A percentile compares a stretch with the other conserved stretches of the same genome.
phyloP scores from a whole-genome alignment of 92 coral and sea anemone genomes.

The Actinernus sp. region DNA sequence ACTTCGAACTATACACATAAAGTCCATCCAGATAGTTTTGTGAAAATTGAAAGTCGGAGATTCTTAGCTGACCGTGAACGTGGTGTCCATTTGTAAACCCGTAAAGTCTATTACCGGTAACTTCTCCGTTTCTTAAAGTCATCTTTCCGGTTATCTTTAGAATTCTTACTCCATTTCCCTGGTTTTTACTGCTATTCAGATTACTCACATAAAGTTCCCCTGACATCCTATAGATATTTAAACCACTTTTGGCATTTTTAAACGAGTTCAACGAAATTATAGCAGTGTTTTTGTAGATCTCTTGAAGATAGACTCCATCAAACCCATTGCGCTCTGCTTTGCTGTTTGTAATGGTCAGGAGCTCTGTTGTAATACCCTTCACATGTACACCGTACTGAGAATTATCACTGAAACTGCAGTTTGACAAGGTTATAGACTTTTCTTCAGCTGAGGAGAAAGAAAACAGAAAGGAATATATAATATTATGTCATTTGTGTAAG shows the following conservation, averaged over 20 bases:
- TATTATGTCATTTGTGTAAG: too few relatives aligned
- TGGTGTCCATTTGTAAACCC: too few relatives aligned
- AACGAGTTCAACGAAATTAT: not conserved
- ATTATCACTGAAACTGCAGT: constrained; percentile 34
- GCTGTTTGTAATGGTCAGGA: constrained; percentile 12
- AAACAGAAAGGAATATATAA: not conserved
- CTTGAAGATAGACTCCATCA: constrained; percentile 15
- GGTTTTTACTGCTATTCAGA: not conserved
- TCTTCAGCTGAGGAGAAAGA: not conserved
- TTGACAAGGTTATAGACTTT: constrained; percentile 6
- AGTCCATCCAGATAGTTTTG: too few relatives aligned
- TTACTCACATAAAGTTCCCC: not conserved
- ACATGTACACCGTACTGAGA: constrained; percentile 10
- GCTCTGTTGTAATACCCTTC: constrained; percentile 14
- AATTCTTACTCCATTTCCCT: not conserved
- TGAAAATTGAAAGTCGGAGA: too few relatives aligned
- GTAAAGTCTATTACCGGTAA: too few relatives aligned
- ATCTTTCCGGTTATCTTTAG: constrained; percentile 3
- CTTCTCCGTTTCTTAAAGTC: not conserved
- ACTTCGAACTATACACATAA: too few relatives aligned
- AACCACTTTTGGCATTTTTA: constrained; percentile 15
- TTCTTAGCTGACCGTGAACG: too few relatives aligned
- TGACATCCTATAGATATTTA: not conserved
- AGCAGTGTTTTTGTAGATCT: constrained; percentile 4
- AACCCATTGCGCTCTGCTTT: constrained; percentile 6